Evolutionary conservation across 1,140 invertebrate species (phyloP), one percentile per base, ranked within the genome.

Genomic region (Tetramorium simillimum): DNA sequence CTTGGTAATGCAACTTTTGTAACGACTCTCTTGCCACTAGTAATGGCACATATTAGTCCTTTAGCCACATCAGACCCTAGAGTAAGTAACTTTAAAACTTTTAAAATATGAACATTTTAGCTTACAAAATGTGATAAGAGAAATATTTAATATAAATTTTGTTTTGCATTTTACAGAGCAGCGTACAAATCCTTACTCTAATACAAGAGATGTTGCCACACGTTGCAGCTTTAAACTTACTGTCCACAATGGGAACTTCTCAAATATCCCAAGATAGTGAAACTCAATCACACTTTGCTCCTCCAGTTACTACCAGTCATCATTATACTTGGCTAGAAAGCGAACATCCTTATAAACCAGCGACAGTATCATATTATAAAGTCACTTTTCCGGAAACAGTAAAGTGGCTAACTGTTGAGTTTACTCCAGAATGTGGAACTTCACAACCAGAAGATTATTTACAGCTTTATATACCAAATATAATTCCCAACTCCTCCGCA

Each of bases 341-440:
- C 94, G 98, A 99, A 51, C 99, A 99, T 96, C 99, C 99, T 0
- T 99, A 99, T 95, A 98, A 98, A 95, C 97, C 98, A 56, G 97
- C 98, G 4, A 97, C 97, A 69, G 97, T 99, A 16, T 97, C 97
- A 53, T 98, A 98, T 95, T 99, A 98, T 90, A 97, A 98, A 94
- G 98, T 99, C 2, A 96, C 97, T 62, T 99, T 99, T 95, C 98
- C 99, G 0, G 95, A 97, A 14, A 96, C 96, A 86, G 98, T 99
- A 0, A 97, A 98, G 88, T 99, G 99, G 98, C 96, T 99, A 92
- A 97, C 97, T 1, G 94, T 99, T 9, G 98, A 99, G 95, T 99
- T 99, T 95, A 99, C 99, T 92, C 96, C 98, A 0, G 97, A 97
- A 75, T 99, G 98, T 95, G 97, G 98, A 56, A 99, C 99, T 0